phyloP scores from a whole-genome alignment of 2,113 vertebrate species.

The Misgurnus anguillicaudatus region DNA sequence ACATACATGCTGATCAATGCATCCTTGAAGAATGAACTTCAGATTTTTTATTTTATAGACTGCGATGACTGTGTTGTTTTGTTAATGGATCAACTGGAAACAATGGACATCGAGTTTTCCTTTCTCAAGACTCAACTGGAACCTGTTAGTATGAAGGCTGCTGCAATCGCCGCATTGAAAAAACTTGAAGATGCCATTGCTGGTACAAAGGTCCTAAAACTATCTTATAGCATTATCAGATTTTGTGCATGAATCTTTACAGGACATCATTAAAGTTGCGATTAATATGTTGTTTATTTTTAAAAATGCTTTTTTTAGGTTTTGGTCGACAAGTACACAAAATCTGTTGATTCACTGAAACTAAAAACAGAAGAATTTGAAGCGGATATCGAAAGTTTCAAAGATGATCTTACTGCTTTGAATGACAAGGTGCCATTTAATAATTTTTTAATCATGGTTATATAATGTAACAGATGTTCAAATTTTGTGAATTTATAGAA shows the following conservation, averaged over 20 bases:
- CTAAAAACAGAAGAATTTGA: slow-evolving; percentile 72
- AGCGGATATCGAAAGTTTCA: slow-evolving; percentile 66
- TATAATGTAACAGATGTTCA: not conserved
- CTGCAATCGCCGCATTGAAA: slow-evolving; percentile 66
- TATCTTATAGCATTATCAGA: not conserved
- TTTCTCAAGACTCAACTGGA: slow-evolving; percentile 73
- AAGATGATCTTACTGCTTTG: slow-evolving; percentile 71
- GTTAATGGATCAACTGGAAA: slow-evolving; percentile 73
- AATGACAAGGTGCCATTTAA: slow-evolving; percentile 74
- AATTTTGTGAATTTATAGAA: not conserved
- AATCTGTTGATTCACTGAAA: slow-evolving; percentile 66
- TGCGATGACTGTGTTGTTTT: slow-evolving; percentile 79
- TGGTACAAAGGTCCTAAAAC: slow-evolving; percentile 73
- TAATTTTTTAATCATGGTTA: not conserved
- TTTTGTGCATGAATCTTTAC: not conserved
- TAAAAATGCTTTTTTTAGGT: slow-evolving; percentile 63
- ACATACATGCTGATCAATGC: too few species aligned
- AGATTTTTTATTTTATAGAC: slow-evolving; percentile 64
- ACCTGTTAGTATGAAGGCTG: slow-evolving; percentile 49
- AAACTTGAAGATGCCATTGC: slow-evolving; percentile 69
- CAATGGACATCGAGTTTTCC: slow-evolving; percentile 66
- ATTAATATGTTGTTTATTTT: not conserved
- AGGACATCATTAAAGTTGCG: not conserved
- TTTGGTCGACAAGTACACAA: slow-evolving; percentile 64
- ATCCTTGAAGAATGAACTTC: not conserved